Conservation (phyloP, 2,113 vertebrate genomes). For the pig (Sus scrofa) region DNA sequence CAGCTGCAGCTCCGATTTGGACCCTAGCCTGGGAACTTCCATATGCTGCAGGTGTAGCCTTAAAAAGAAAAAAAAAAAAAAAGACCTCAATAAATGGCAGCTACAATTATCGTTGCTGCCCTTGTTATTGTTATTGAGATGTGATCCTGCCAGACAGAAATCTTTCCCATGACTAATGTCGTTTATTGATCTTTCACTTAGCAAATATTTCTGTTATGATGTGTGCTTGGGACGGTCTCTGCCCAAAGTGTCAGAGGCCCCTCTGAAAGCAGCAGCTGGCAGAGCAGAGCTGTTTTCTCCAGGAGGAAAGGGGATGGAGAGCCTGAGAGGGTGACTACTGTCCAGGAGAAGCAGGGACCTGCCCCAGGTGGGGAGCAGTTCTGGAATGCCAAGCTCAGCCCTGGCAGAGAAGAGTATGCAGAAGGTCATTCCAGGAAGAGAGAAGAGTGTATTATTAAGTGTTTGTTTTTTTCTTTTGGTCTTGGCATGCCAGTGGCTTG, state of each 20-base stretch:
- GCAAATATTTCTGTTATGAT: rapidly evolving
- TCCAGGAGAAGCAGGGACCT: not conserved
- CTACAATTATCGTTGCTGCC: too few relatives aligned
- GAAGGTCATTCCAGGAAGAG: not conserved
- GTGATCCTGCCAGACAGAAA: not conserved
- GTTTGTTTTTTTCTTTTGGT: too few relatives aligned
- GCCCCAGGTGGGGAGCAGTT: too few relatives aligned
- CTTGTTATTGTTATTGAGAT: not conserved
- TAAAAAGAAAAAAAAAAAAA: too few relatives aligned
- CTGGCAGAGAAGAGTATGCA: not conserved
- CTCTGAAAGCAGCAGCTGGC: not conserved
- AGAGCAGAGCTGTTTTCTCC: not conserved
- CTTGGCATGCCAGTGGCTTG: too few relatives aligned
- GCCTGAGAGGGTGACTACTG: rapidly evolving
- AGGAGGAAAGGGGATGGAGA: not conserved
- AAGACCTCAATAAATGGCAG: not conserved
- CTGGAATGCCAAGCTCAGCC: not conserved
- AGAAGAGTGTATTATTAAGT: too few relatives aligned
- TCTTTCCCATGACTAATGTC: not conserved
- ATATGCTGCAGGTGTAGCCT: too few relatives aligned
- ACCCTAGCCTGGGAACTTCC: too few relatives aligned
- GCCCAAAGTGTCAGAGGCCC: not conserved
- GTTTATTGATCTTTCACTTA: not conserved
- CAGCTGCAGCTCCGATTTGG: too few relatives aligned
- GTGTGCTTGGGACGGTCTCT: not conserved